Percentiles rank a stretch among this genome's conserved stretches.
phyloP scores from a whole-genome alignment of 2,888 invertebrate genomes.

The Drosophila niveifrons region DNA sequence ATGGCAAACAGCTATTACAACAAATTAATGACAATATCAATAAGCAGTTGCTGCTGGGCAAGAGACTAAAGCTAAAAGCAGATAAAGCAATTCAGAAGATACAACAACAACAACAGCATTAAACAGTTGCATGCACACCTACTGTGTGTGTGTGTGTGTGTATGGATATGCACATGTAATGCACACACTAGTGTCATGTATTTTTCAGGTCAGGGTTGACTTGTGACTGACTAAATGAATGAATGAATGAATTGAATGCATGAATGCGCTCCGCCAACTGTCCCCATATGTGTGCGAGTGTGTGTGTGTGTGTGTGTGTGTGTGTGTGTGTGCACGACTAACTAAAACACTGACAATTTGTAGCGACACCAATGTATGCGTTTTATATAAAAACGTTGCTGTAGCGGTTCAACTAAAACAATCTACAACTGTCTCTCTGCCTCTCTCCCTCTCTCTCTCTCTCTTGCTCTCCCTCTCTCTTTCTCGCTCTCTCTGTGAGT shows the following conservation, averaged over 20 bases:
- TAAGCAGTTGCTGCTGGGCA: slow-evolving; percentile 11
- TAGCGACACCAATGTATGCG: slow-evolving; percentile 52
- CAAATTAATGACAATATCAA: slow-evolving; percentile 42
- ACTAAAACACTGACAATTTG: slow-evolving; percentile 79
- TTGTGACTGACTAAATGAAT: slow-evolving; percentile 82
- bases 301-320: slow-evolving; percentile 27
- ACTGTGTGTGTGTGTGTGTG: slow-evolving; percentile 9
- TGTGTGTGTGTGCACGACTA: slow-evolving; percentile 66
- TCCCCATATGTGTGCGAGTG: slow-evolving; percentile 15
- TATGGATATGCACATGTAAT: slow-evolving; percentile 48
- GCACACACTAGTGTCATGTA: slow-evolving; percentile 63
- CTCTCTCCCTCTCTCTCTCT: background rate
- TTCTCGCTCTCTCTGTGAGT: slow-evolving; percentile 38
- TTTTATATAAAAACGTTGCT: slow-evolving; percentile 26
- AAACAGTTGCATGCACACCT: slow-evolving; percentile 65
- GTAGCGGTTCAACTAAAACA: slow-evolving; percentile 33
- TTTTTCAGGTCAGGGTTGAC: slow-evolving; percentile 85
- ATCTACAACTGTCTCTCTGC: no score
- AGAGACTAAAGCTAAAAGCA: slow-evolving; percentile 34
- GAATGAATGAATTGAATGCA: slow-evolving; percentile 76
- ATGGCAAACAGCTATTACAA: slow-evolving; percentile 16
- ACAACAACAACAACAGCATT: slow-evolving; percentile 42
- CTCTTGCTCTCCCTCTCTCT: slow-evolving; percentile 12
- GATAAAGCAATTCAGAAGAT: slow-evolving; percentile 41
- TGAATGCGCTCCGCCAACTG: slow-evolving; percentile 73